Evolutionary conservation across 2,888 invertebrate species (phyloP).

Genomic region (Cheilosia urbana): DNA sequence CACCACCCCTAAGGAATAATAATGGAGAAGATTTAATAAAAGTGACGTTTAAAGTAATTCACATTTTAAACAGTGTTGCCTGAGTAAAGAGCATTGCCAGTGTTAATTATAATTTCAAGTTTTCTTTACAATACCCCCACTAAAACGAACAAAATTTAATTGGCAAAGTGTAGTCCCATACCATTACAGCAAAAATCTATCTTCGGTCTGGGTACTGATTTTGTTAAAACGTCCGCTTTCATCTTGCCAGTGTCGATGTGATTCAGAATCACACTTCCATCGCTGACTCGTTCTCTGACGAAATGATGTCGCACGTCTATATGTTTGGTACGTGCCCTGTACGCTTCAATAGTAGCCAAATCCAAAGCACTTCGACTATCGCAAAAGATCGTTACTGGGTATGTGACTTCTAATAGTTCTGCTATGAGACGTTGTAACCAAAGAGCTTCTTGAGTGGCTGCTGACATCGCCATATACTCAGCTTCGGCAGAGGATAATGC

Average conservation of each 20-base stretch:
- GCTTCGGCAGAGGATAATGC: slow-evolving; percentile 68
- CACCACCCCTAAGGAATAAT: too few relatives aligned
- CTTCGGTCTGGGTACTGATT: slow-evolving; percentile 57
- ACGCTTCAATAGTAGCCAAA: slow-evolving; percentile 44
- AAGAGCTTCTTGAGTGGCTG: slow-evolving; percentile 57
- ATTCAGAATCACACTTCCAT: slow-evolving; percentile 24
- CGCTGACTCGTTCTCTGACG: slow-evolving; percentile 37
- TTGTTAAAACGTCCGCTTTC: slow-evolving; percentile 59
- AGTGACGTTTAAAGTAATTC: too few relatives aligned
- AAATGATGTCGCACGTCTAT: slow-evolving; percentile 62
- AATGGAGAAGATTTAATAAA: too few relatives aligned
- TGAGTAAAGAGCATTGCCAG: not conserved
- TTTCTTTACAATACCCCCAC: slow-evolving; percentile 11
- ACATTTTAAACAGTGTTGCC: too few relatives aligned
- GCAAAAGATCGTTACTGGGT: slow-evolving; percentile 28
- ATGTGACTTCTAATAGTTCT: slow-evolving; percentile 14
- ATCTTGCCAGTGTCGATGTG: slow-evolving; percentile 47
- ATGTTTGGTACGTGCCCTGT: slow-evolving; percentile 53
- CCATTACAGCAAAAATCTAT: slow-evolving; percentile 36
- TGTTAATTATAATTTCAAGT: not conserved
- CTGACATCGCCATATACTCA: slow-evolving; percentile 63
- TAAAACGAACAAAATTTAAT: not conserved
- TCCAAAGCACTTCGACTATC: slow-evolving; percentile 61
- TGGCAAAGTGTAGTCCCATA: slow-evolving; percentile 33
- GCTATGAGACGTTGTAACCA: slow-evolving; percentile 56